Percentiles rank a stretch among this genome's conserved stretches.
Evolutionary conservation across 2,888 invertebrate species (phyloP).

Genomic region (Heliconius ethilla): DNA sequence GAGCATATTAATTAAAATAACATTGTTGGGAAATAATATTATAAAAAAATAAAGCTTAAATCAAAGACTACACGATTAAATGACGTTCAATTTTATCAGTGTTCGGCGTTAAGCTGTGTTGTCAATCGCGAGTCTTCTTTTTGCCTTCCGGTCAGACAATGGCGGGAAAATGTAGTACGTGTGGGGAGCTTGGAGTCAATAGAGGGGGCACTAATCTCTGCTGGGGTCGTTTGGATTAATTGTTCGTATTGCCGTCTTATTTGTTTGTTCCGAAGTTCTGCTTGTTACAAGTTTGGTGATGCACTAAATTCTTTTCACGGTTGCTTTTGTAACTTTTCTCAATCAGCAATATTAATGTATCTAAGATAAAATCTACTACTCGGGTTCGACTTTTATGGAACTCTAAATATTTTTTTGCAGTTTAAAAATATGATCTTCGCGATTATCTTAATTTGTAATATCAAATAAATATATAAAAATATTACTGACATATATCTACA

Average conservation of each 20-base stretch:
- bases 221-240: slow-evolving; percentile 77
- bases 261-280: slow-evolving; percentile 72
- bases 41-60: background rate
- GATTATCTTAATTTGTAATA: background rate
- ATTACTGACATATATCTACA: background rate
- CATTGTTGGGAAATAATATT: background rate
- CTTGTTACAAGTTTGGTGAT: slow-evolving; percentile 66
- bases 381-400: background rate
- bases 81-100: slow-evolving; percentile 19
- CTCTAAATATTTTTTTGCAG: background rate
- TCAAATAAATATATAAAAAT: background rate
- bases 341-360: background rate
- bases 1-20: background rate
- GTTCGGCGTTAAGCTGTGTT: slow-evolving; percentile 55
- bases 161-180: slow-evolving; percentile 75
- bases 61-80: slow-evolving; percentile 20
- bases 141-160: slow-evolving; percentile 74
- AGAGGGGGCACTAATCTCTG: slow-evolving; percentile 77
- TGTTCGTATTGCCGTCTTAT: slow-evolving; percentile 76
- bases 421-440: background rate
- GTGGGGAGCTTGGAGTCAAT: slow-evolving; percentile 66
- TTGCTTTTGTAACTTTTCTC: slow-evolving; percentile 48
- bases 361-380: background rate
- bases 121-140: slow-evolving; percentile 73
- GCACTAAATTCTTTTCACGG: slow-evolving; percentile 53